phyloP scores from a whole-genome alignment of 2,888 invertebrate species.

The Dioctria linearis region DNA sequence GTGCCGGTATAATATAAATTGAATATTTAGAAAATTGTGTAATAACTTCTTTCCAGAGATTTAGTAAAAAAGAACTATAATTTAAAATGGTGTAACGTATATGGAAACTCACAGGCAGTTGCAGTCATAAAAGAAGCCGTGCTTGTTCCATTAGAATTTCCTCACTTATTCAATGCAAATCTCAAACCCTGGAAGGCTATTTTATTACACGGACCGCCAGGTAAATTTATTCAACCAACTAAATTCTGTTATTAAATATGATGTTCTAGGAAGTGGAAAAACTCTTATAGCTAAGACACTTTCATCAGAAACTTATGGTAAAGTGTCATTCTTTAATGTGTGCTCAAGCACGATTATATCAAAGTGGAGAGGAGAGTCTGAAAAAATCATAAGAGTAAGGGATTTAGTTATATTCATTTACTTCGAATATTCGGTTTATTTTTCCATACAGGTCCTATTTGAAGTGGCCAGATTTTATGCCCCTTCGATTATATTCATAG shows the following conservation, averaged over 20 bases:
- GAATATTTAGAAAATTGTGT: neutral
- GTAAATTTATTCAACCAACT: slow-evolving; percentile 56
- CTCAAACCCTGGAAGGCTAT: slow-evolving; percentile 89
- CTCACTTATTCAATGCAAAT: slow-evolving; percentile 79
- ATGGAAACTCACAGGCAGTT: slow-evolving; percentile 83
- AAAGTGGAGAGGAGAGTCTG: slow-evolving; percentile 97
- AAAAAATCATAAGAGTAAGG: slow-evolving; percentile 87
- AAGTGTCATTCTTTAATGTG: slow-evolving; percentile 91
- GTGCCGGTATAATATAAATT: slow-evolving; percentile 64
- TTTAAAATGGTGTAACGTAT: slow-evolving; percentile 86
- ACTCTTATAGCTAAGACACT: slow-evolving; percentile 91
- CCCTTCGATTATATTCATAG: slow-evolving; percentile 93
- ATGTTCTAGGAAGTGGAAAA: slow-evolving; percentile 81
- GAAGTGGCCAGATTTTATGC: slow-evolving; percentile 88
- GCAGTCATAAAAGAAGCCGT: slow-evolving; percentile 88
- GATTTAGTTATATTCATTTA: neutral
- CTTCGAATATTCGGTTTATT: neutral
- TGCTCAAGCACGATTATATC: slow-evolving; percentile 91
- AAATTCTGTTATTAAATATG: neutral
- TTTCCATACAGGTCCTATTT: slow-evolving; percentile 78
- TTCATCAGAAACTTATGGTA: slow-evolving; percentile 80
- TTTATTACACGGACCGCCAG: slow-evolving; percentile 75
- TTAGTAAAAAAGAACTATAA: slow-evolving; percentile 76
- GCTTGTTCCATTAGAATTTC: slow-evolving; percentile 84
- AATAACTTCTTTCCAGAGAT: slow-evolving; percentile 12